These are phyloP conservation scores for Rhinogobius similis DNA, from an alignment of 2,113 vertebrate genomes.

Conservation along the genomic window DNA sequence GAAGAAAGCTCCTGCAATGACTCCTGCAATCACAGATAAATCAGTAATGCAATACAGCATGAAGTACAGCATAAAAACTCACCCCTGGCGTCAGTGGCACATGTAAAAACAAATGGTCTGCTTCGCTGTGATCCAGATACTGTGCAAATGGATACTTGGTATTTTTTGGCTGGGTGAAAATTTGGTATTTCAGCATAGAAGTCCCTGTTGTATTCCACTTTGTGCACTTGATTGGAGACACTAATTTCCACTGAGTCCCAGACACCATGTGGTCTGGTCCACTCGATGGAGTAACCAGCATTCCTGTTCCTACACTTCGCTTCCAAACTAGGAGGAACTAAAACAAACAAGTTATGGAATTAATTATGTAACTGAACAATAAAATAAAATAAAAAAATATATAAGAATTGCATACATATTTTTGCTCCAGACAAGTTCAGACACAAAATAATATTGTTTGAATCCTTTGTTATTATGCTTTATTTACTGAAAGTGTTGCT, in stretches of 20 bases:
- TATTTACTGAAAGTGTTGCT: too few species aligned
- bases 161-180: constrained; percentile 63
- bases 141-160: constrained; percentile 49
- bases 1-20: constrained; percentile 67
- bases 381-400: too few species aligned
- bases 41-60: background rate
- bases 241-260: constrained; percentile 59
- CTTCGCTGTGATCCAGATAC: constrained; percentile 28
- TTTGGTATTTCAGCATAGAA: background rate
- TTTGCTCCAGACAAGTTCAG: too few species aligned
- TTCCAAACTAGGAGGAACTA: constrained; percentile 60
- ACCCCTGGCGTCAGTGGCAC: constrained; percentile 69
- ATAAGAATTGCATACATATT: too few species aligned
- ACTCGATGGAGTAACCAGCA: constrained; percentile 62
- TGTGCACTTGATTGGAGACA: background rate
- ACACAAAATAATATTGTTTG: too few species aligned
- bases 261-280: constrained; percentile 39
- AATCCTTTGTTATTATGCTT: too few species aligned
- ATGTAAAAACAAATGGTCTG: constrained; percentile 27
- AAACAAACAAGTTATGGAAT: too few species aligned
- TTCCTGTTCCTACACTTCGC: constrained; percentile 48
- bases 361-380: too few species aligned
- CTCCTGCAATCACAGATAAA: constrained; percentile 48
- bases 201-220: fast-evolving
- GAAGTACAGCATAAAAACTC: constrained; percentile 31